Evolutionary conservation across 1,140 invertebrate species (phyloP).

Genomic region (Hirudo medicinalis): DNA sequence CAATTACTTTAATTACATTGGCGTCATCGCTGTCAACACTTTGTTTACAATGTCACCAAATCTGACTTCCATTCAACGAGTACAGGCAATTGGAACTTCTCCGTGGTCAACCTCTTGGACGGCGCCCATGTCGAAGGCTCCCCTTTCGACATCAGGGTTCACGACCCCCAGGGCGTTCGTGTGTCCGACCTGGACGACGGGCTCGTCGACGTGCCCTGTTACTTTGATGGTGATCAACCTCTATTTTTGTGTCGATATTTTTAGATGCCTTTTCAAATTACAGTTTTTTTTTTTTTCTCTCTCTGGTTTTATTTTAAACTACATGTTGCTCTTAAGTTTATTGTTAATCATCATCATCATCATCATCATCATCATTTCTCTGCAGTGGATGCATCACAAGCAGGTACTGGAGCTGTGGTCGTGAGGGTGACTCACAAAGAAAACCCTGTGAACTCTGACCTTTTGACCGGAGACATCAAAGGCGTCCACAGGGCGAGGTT

Average conservation of each 20-base stretch:
- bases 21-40: no score
- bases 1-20: no score
- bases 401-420: slow-evolving; percentile 88
- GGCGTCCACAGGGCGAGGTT: not conserved
- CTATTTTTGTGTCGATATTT: not conserved
- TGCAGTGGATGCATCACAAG: slow-evolving; percentile 81
- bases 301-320: not conserved
- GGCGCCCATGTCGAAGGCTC: slow-evolving; percentile 80
- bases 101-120: slow-evolving; percentile 67
- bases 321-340: not conserved
- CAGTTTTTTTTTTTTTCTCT: not conserved
- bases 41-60: no score
- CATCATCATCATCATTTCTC: slow-evolving; percentile 22
- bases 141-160: slow-evolving; percentile 36
- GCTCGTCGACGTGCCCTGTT: slow-evolving; percentile 36
- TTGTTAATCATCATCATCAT: slow-evolving; percentile 5
- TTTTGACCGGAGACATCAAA: not conserved
- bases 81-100: slow-evolving; percentile 73
- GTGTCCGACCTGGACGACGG: slow-evolving; percentile 35
- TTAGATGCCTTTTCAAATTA: not conserved
- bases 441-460: not conserved
- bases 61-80: no score
- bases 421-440: slow-evolving; percentile 56
- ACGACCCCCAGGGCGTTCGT: slow-evolving; percentile 34
- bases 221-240: slow-evolving; percentile 32